A percentile compares a stretch with the other conserved stretches of the same genome.
phyloP scores from a whole-genome alignment of 1,140 invertebrate species.

The Ceratosolen fusciceps region DNA sequence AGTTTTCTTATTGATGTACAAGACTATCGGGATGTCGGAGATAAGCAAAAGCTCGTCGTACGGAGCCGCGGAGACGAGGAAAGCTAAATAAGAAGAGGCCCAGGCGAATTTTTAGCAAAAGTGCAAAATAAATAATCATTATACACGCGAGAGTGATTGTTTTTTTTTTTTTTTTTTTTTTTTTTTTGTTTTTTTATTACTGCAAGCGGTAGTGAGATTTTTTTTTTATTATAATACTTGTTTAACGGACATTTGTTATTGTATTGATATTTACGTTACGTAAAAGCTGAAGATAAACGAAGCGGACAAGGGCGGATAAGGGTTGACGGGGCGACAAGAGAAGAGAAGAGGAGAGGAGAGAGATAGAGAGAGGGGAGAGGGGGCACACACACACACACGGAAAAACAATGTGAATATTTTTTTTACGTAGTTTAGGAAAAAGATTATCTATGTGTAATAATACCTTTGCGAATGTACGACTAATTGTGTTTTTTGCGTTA shows the following conservation, averaged over 20 bases:
- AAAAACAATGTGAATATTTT: constrained; percentile 40
- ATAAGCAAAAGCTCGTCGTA: constrained; percentile 89
- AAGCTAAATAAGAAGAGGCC: constrained; percentile 56
- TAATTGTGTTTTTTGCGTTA: constrained; percentile 41
- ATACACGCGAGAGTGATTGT: constrained; percentile 39
- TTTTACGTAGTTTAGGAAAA: constrained; percentile 35
- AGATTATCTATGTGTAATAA: constrained; percentile 28
- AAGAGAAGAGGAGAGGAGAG: no score
- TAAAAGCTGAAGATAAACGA: no score
- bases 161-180: no score
- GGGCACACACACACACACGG: no score
- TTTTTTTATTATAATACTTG: constrained; percentile 30
- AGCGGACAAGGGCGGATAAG: no score
- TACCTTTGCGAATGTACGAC: constrained; percentile 35
- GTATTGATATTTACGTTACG: constrained; percentile 19
- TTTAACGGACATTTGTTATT: constrained; percentile 31
- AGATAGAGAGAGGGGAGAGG: no score
- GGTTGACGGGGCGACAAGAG: no score
- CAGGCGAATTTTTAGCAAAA: constrained; percentile 35
- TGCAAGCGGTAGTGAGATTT: constrained; percentile 37
- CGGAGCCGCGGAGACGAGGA: constrained; percentile 70
- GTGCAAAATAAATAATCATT: constrained; percentile 34
- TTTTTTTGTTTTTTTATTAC: constrained; percentile 37
- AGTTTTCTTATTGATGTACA: constrained; percentile 85
- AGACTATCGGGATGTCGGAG: constrained; percentile 86